Evolutionary conservation across 2,113 vertebrate species (phyloP).

Genomic region (Cyrtonyx montezumae): DNA sequence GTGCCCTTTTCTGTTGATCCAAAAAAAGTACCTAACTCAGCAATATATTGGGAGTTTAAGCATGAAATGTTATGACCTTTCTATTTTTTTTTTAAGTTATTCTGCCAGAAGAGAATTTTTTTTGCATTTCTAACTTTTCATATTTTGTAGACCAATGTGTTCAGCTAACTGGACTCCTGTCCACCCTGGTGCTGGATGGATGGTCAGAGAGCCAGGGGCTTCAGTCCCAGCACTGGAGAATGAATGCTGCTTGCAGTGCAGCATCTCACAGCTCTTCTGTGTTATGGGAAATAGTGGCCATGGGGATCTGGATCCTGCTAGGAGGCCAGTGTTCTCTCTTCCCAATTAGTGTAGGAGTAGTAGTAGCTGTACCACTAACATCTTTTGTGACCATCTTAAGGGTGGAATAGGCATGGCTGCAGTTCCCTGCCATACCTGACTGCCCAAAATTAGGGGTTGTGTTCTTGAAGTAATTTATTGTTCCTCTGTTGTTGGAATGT

Average conservation of each 20-base stretch:
- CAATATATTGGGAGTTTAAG: background rate
- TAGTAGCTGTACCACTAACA: background rate
- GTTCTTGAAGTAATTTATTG: background rate
- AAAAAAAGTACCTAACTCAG: accelerated
- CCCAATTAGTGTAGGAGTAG: background rate
- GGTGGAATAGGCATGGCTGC: accelerated
- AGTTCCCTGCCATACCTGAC: background rate
- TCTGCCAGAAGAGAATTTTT: background rate
- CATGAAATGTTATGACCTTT: background rate
- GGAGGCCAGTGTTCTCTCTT: background rate
- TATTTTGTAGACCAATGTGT: background rate
- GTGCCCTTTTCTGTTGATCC: background rate
- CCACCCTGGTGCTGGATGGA: too few relatives aligned
- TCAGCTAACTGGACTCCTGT: background rate
- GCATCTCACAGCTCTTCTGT: too few relatives aligned
- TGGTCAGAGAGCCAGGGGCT: too few relatives aligned
- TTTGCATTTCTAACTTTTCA: background rate
- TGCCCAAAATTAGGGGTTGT: accelerated
- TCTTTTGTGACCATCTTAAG: background rate
- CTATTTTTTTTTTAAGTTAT: background rate
- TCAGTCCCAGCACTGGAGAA: too few relatives aligned
- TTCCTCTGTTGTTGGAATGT: background rate
- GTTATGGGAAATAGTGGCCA: background rate
- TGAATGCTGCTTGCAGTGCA: too few relatives aligned
- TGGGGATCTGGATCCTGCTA: background rate